Conservation (phyloP, 23 tunicate genomes). For the Aplidium turbinatum region DNA sequence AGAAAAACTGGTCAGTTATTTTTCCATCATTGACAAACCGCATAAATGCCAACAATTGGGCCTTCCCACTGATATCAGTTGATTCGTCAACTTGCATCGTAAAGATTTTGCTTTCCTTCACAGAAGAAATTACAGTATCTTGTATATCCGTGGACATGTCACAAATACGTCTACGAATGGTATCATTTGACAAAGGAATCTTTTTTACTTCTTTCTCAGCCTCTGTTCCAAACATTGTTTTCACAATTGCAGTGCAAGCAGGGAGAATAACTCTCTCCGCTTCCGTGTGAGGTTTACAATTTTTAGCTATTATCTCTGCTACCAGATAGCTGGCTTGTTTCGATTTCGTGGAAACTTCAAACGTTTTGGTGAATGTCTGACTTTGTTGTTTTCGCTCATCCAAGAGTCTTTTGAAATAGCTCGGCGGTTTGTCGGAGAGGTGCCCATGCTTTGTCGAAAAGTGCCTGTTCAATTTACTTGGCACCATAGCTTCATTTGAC, state of each 20-base stretch:
- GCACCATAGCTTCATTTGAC: too few species aligned
- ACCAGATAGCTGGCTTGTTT: constrained; percentile 24
- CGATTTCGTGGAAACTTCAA: constrained; percentile 14
- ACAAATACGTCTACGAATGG: constrained; percentile 34
- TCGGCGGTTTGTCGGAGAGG: constrained; percentile 20
- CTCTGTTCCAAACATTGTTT: constrained; percentile 22
- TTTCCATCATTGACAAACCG: constrained; percentile 34
- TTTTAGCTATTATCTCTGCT: constrained; percentile 38
- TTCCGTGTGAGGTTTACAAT: constrained; percentile 29
- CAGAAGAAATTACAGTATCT: constrained; percentile 23
- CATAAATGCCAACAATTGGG: constrained; percentile 19
- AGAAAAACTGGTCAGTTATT: constrained; percentile 27
- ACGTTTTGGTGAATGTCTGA: constrained; percentile 21
- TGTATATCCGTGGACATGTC: constrained; percentile 17
- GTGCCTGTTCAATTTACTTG: too few species aligned
- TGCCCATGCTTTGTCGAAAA: constrained; percentile 18
- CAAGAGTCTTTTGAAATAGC: constrained; percentile 30
- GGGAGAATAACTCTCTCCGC: constrained; percentile 27
- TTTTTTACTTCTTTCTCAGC: constrained; percentile 25
- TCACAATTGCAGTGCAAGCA: constrained; percentile 26
- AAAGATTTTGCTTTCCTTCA: constrained; percentile 28
- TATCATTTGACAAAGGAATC: constrained; percentile 21
- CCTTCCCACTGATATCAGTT: constrained; percentile 29
- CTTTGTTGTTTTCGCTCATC: constrained; percentile 25
- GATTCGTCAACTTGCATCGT: constrained; percentile 41